Base-by-base conservation (phyloP, 2,888 invertebrate species). In the Byasa hedistus region DNA sequence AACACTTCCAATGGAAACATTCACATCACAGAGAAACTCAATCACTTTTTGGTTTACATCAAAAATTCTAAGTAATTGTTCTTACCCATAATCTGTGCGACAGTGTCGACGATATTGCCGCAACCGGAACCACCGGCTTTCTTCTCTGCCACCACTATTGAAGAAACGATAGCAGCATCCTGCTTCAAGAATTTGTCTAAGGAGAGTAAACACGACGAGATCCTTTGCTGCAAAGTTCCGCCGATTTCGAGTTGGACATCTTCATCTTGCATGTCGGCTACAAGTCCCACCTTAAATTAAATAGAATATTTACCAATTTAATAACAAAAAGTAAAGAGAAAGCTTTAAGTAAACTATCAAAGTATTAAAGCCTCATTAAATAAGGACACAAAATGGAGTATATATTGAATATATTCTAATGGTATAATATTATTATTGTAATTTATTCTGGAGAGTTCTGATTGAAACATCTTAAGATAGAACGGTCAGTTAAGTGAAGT, bases 121-220 rank as follows among this genome's bases (percentile, higher is more conserved):
- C 94, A 93, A 0, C 93, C 93, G 7, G 92, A 91, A 0, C 93
- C 92, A 0, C 93, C 93, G 0, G 92, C 89, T 71, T 93, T 92
- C 87, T 97, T 97, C 80, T 97, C 96, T 0, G 98, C 98, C 0
- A 97, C 96, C 0, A 98, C 96, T 89, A 97, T 96, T 72, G 96
- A 96, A 0, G 95, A 93, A 0, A 97, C 96, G 22, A 97, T 92
- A 0, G 96, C 87, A 0, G 91, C 84, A 3, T 95, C 94, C 69
- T 95, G 95, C 69, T 93, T 93, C 64, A 99, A 86, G 84, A 99
- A 93, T 52, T 88, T 90, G 77, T 96, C 95, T 36, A 98, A 85
- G 1, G 95, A 93, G 36, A 94, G 89, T 19, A 98, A 89, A 79
- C 98, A 98, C 0, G 96, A 97, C 0, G 94, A 93, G 76, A 98